A percentile compares a stretch with the other conserved stretches of the same genome.
Evolutionary conservation across 1,140 invertebrate genomes (phyloP).

Genomic region (Drosophila kanapiae): DNA sequence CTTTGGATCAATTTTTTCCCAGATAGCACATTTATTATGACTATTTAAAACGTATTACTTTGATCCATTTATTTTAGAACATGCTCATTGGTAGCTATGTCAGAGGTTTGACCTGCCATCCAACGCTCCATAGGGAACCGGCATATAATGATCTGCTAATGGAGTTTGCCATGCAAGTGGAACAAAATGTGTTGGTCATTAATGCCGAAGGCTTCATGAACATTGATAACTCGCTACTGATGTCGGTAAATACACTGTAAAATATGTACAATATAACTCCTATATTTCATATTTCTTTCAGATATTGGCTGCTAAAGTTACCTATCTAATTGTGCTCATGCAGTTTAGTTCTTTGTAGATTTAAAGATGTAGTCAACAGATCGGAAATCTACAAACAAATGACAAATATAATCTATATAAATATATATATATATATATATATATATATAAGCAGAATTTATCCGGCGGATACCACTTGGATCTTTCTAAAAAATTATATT

Average conservation of each 20-base stretch:
- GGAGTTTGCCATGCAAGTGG: constrained; percentile 67
- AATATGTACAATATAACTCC: too few species aligned
- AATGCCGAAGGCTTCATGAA: constrained; percentile 68
- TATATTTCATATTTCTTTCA: constrained; percentile 8
- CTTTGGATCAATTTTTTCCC: too few species aligned
- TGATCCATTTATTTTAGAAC: constrained; percentile 29
- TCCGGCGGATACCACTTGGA: not conserved
- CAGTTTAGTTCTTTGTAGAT: constrained; percentile 63
- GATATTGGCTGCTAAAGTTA: constrained; percentile 71
- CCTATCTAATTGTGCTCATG: constrained; percentile 67
- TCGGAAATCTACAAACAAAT: too few species aligned
- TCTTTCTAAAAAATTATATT: not conserved
- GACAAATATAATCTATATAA: not conserved
- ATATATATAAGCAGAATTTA: too few species aligned
- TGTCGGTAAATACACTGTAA: constrained; percentile 55
- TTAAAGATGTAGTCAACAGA: too few species aligned
- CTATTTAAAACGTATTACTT: not conserved
- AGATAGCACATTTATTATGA: not conserved
- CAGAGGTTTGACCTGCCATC: constrained; percentile 39
- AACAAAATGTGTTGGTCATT: constrained; percentile 63
- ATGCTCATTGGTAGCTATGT: constrained; percentile 58
- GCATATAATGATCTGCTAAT: constrained; percentile 54
- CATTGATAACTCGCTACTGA: constrained; percentile 63
- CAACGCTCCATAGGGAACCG: constrained; percentile 14
- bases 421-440: too few species aligned